Evolutionary conservation across 2,797 vertebrate species (phyloP).

Genomic region (Melanotaenia trifasciata): DNA sequence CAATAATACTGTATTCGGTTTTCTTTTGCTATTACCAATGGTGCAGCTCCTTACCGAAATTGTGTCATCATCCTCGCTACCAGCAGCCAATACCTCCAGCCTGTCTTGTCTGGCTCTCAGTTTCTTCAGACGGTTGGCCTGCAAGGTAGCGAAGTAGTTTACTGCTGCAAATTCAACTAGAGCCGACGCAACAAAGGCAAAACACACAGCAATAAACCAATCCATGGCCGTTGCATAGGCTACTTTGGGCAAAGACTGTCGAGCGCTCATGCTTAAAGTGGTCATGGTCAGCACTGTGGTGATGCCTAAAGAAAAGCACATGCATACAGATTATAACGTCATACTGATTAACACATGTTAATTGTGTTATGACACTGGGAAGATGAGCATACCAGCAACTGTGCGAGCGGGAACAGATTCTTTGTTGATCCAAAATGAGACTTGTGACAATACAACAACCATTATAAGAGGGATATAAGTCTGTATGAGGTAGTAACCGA

Average conservation of each 20-base stretch:
- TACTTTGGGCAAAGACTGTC: conserved; percentile 96
- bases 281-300: conserved; percentile 99
- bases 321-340: neutral
- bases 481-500: conserved; percentile 87
- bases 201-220: conserved; percentile 99
- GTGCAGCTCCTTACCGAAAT: conserved; percentile 52
- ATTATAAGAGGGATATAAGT: conserved; percentile 87
- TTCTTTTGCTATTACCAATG: neutral
- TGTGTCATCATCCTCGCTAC: conserved; percentile 84
- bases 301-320: conserved; percentile 83
- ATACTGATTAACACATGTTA: conserved; percentile 11
- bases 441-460: conserved; percentile 86
- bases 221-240: conserved; percentile 99
- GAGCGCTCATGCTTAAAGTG: conserved; percentile 97
- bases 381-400: conserved; percentile 78
- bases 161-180: conserved; percentile 97
- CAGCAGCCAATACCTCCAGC: conserved; percentile 81
- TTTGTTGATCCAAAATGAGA: conserved; percentile 89
- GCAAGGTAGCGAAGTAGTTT: conserved; percentile 94
- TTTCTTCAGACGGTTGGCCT: conserved; percentile 84
- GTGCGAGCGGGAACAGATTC: conserved; percentile 87
- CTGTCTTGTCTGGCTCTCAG: conserved; percentile 80
- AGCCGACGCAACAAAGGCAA: conserved; percentile 96
- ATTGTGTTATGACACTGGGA: neutral
- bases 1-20: neutral